phyloP scores from a whole-genome alignment of 2,797 vertebrate genomes.

The Rhynchotus rufescens region DNA sequence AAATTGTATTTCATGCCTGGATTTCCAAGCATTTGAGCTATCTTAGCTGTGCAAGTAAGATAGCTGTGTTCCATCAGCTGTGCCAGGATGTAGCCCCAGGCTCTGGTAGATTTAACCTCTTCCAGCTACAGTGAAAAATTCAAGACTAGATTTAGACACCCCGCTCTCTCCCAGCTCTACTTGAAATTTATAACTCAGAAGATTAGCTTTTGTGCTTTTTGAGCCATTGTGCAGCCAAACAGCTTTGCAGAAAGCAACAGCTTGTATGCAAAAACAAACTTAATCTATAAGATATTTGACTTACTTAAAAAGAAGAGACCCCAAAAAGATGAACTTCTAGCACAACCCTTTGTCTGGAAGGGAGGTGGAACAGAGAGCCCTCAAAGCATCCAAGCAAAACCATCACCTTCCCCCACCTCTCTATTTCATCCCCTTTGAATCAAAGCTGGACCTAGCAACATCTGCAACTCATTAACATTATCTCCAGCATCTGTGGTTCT shows the following conservation, averaged over 20 bases:
- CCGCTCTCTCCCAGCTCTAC: not conserved
- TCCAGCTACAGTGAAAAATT: not conserved
- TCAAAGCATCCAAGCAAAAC: accelerated
- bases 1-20: constrained; percentile 56
- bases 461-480: not conserved
- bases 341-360: accelerated
- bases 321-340: not conserved
- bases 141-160: not conserved
- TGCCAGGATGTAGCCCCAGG: constrained; percentile 26
- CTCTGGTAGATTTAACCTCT: constrained; percentile 41
- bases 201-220: not conserved
- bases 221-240: not conserved
- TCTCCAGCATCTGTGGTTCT: not conserved
- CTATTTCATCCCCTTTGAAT: not conserved
- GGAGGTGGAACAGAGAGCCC: not conserved
- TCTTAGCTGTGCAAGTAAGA: constrained; percentile 41
- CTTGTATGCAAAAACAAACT: not conserved
- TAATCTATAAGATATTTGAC: not conserved
- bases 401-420: accelerated
- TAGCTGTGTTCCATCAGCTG: constrained; percentile 29
- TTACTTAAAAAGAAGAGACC: not conserved
- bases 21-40: constrained; percentile 56
- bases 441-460: not conserved
- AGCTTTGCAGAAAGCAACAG: not conserved
- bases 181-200: not conserved